Base-by-base conservation (phyloP, 1,140 invertebrate species). In the Phymastichus coffea region DNA sequence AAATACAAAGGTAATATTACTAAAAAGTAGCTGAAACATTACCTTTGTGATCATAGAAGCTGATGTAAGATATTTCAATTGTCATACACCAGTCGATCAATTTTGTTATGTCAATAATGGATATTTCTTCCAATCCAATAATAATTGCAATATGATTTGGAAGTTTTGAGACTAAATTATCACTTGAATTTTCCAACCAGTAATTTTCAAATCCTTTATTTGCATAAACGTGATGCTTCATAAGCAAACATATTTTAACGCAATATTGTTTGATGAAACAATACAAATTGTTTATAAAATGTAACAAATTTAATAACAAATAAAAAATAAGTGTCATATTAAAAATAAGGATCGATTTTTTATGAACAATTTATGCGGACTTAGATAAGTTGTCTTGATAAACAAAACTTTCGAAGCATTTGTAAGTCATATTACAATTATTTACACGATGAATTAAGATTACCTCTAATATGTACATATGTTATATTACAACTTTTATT, bases 21-120 rank as follows among this genome's bases (percentile, higher is more conserved):
- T 43, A 40, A 58, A 49, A 66, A 47, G 26, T 56, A 19, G 19
- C 30, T n/a, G n/a, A 73, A 65, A 56, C 57, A 64, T 78, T 82
- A 88, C 88, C 87, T 80, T 82, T 82, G 68, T 83, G 75, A 75
- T 89, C 87, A 71, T 88, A 86, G 68, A 90, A 87, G 69, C 84
- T 89, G 65, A 90, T 72, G 73, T 82, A 86, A 40, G 84, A 78
- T 65, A 89, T 83, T 65, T 84, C 84, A 62, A 83, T 76, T 23
- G 81, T 75, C 22, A 87, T 70, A 73, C 84, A 85, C 87, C 87
- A 90, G 17, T 83, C 75, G 44, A 88, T 80, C 40, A 90, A 67
- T 43, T 80, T 83, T 30, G 83, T 80, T 52, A 88, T 73, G 68
- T 84, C 81, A 25, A 65, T 43, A 20, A 78, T 72, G 3, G 79